phyloP scores from a whole-genome alignment of 2,797 vertebrate genomes.

The Dryobates pubescens region DNA sequence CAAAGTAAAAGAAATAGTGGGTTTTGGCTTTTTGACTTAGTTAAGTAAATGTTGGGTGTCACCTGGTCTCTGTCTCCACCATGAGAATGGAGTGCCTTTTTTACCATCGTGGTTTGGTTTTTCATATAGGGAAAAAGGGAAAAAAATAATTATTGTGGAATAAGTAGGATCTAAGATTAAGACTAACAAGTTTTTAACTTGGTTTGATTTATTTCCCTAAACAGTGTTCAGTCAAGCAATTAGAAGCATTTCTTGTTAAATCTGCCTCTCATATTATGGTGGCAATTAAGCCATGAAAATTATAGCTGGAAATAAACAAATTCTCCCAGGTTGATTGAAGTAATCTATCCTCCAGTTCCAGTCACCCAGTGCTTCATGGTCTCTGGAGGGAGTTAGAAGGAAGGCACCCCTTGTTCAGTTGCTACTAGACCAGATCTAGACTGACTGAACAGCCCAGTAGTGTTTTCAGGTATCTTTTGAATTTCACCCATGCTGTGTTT shows the following conservation, averaged over 20 bases:
- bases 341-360: not conserved
- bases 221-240: not conserved
- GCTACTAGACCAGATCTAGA: not conserved
- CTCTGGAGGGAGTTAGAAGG: not conserved
- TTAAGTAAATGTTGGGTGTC: not conserved
- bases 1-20: not conserved
- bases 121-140: not conserved
- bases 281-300: not conserved
- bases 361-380: fast-evolving
- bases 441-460: not conserved
- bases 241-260: not conserved
- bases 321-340: not conserved
- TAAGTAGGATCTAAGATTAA: not conserved
- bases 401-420: not conserved
- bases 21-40: too few species aligned
- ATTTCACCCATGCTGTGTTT: not conserved
- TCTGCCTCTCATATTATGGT: not conserved
- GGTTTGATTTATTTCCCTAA: not conserved
- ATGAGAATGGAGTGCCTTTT: not conserved
- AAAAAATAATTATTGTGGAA: not conserved
- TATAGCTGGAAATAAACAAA: not conserved
- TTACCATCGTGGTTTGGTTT: fast-evolving
- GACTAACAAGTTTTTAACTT: not conserved
- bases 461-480: not conserved
- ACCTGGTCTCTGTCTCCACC: not conserved